Conservation (phyloP, 2,888 invertebrate species). For the Meteorus colon region DNA sequence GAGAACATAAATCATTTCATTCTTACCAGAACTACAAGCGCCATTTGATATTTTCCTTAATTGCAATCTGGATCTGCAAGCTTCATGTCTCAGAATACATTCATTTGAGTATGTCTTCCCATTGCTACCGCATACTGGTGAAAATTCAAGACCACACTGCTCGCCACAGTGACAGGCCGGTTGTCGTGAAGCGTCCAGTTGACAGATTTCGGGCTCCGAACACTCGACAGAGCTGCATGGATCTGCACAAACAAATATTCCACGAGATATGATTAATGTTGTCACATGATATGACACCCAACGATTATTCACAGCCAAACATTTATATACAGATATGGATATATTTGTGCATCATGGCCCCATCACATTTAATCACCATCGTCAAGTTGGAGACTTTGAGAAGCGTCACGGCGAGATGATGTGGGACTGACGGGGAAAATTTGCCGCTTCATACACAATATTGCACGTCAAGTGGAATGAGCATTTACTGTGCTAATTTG, state of each 20-base stretch:
- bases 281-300: background rate
- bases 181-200: conserved; percentile 84
- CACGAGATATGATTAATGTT: background rate
- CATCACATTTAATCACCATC: too few relatives aligned
- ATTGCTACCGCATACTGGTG: conserved; percentile 85
- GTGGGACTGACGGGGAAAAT: too few relatives aligned
- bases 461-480: too few relatives aligned
- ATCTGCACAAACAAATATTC: conserved; percentile 77
- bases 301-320: background rate
- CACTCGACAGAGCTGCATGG: conserved; percentile 88
- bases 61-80: conserved; percentile 84
- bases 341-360: too few relatives aligned
- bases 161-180: conserved; percentile 88
- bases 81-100: conserved; percentile 85
- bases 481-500: too few relatives aligned
- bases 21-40: conserved; percentile 85
- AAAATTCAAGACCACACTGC: conserved; percentile 83
- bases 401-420: too few relatives aligned
- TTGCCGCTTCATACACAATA: too few relatives aligned
- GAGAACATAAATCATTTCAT: background rate
- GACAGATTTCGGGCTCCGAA: conserved; percentile 86
- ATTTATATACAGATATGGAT: too few relatives aligned
- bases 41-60: conserved; percentile 87
- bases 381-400: too few relatives aligned
- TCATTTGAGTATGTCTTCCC: conserved; percentile 88